Evolutionary conservation across 1,140 invertebrate species (phyloP).

Genomic region (Zaprionus taronus): DNA sequence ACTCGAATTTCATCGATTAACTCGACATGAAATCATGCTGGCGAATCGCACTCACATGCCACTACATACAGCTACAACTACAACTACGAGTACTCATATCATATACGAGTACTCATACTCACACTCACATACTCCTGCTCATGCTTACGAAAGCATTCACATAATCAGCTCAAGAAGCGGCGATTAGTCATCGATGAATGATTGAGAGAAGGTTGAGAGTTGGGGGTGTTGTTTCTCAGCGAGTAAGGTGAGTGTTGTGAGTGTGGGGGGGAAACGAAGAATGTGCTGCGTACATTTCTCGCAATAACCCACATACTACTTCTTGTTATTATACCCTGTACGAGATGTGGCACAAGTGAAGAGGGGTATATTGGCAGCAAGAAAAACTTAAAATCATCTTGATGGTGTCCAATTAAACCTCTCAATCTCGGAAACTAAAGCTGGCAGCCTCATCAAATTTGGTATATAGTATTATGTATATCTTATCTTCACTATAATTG

Average conservation of each 20-base stretch:
- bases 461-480: not conserved
- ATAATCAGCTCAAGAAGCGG: slow-evolving; percentile 24
- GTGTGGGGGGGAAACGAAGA: not conserved
- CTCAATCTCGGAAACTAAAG: not conserved
- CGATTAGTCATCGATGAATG: slow-evolving; percentile 13
- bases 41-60: not conserved
- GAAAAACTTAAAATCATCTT: too few species aligned
- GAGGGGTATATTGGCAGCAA: not conserved
- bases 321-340: not conserved
- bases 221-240: not conserved
- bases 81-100: not conserved
- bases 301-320: slow-evolving; percentile 11
- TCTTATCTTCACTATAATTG: not conserved
- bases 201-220: not conserved
- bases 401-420: not conserved
- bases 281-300: slow-evolving; percentile 2
- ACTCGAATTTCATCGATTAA: not conserved
- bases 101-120: too few species aligned
- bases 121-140: not conserved
- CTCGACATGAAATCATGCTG: not conserved
- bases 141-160: slow-evolving; percentile 10
- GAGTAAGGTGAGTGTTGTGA: not conserved
- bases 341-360: not conserved
- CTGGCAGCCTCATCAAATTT: not conserved
- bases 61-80: not conserved